Evolutionary conservation across 2,888 invertebrate genomes (phyloP), one percentile per base, ranked within the genome.

Genomic region (Sminthurinus aureus): DNA sequence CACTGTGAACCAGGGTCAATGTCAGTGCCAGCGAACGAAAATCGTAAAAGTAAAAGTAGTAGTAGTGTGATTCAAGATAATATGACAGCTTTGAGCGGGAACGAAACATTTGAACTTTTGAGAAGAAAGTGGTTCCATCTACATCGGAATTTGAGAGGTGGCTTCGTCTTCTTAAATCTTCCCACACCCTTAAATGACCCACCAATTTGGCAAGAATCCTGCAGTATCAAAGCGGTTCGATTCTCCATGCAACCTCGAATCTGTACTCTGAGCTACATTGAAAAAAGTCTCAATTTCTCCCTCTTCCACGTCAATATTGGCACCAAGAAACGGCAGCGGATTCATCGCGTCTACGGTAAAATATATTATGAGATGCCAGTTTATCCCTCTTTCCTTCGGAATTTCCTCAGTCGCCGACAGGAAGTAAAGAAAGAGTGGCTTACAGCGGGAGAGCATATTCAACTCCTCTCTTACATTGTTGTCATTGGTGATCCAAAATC

Each of bases 391-490:
- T 82, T 69, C 71, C 69, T 82, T 15, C 22, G 20, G 8, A 52
- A 82, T n/a, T 51, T 66, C n/a, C 50, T 82, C 13, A 11, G 26
- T 11, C 67, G 71, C 18, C 51, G 77, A 24, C 26, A 51, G 8
- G 26, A 26, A 18, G 13, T 69, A 15, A 82, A 82, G 38, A 67
- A 69, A 26, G 66, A 52, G 26, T 82, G 82, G 82, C 78, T 82
- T n/a, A 38, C 66, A 2, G 50, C 18, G 18, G 82, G 77, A 18
- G 82, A 82, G 50, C 12, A 24, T 1, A 78, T 82, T 58, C 51
- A 82, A 26, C 0, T 38, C 0, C 67, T 82, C 78, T 76, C 64
- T 18, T 82, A 64, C 71, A 66, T 77, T 8, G 77, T 77, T 0
- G 67, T 82, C 12, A 38, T 78, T 15, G 82, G 26, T 0, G 66